phyloP scores from a whole-genome alignment of 2,888 invertebrate species.

The Melieria crassipennis region DNA sequence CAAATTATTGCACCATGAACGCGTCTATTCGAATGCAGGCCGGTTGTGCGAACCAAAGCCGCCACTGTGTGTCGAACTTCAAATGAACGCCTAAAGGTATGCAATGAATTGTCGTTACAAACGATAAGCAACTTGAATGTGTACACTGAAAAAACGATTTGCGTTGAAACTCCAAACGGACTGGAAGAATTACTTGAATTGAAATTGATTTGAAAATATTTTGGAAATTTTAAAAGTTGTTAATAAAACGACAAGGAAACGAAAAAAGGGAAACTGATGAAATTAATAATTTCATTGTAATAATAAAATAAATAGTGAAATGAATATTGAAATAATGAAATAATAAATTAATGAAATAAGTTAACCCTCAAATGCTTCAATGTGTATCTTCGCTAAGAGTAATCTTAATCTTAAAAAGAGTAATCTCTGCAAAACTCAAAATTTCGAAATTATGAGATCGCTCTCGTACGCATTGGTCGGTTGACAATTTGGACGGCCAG shows the following conservation, averaged over 20 bases:
- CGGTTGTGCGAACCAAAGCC: not conserved
- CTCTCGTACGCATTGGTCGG: no score
- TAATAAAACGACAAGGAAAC: not conserved
- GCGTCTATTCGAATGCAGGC: not conserved
- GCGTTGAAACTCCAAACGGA: not conserved
- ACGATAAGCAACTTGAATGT: not conserved
- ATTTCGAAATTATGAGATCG: no score
- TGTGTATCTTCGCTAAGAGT: no score
- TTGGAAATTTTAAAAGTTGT: not conserved
- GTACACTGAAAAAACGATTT: not conserved
- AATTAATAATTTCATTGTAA: no score
- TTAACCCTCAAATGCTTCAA: no score
- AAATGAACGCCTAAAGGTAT: conserved; percentile 12
- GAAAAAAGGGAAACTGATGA: not conserved
- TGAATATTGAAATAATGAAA: no score
- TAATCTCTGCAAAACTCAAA: no score
- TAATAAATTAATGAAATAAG: no score
- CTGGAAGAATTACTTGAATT: conserved; percentile 12
- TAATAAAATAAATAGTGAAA: no score
- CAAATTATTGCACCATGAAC: not conserved
- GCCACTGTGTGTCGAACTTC: not conserved
- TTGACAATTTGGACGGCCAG: no score
- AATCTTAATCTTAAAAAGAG: no score
- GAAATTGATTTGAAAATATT: not conserved
- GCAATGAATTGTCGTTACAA: not conserved